These are phyloP conservation scores for Delphinapterus leucas DNA, from an alignment of 2,113 vertebrate species.

Conservation along the genomic window DNA sequence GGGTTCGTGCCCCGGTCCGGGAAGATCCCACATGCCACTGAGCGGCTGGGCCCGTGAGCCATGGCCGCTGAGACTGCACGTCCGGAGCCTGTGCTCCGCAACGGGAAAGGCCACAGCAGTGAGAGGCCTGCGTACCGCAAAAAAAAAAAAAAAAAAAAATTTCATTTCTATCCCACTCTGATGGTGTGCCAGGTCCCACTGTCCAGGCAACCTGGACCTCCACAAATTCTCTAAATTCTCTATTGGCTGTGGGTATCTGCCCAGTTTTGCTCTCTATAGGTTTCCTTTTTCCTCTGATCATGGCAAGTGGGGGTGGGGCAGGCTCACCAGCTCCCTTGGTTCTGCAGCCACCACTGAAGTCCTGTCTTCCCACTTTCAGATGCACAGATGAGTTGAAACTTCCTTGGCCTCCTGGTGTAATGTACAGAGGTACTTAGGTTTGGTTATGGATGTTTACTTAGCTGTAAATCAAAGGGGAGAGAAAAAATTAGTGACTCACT, in stretches of 20 bases:
- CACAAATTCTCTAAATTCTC: neutral
- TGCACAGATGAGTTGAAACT: neutral
- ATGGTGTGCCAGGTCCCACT: neutral
- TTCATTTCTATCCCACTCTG: neutral
- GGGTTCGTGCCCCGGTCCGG: too few relatives aligned
- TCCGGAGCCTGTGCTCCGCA: too few relatives aligned
- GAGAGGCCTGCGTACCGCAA: too few relatives aligned
- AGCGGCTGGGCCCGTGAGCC: too few relatives aligned
- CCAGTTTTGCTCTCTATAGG: neutral
- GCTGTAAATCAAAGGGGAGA: neutral
- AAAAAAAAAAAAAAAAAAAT: too few relatives aligned
- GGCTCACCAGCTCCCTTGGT: neutral
- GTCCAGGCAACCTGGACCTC: neutral
- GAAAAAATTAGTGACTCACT: neutral
- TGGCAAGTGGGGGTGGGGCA: neutral
- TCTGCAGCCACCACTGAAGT: neutral
- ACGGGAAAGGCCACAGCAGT: too few relatives aligned
- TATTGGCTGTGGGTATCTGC: neutral
- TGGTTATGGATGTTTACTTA: neutral
- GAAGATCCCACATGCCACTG: too few relatives aligned
- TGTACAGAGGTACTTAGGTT: neutral
- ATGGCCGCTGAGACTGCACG: too few relatives aligned
- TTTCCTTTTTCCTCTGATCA: neutral
- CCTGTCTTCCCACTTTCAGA: neutral
- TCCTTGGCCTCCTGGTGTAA: neutral